Conservation (phyloP, 2,113 vertebrate species). For the Apistogramma diplotaenia region DNA sequence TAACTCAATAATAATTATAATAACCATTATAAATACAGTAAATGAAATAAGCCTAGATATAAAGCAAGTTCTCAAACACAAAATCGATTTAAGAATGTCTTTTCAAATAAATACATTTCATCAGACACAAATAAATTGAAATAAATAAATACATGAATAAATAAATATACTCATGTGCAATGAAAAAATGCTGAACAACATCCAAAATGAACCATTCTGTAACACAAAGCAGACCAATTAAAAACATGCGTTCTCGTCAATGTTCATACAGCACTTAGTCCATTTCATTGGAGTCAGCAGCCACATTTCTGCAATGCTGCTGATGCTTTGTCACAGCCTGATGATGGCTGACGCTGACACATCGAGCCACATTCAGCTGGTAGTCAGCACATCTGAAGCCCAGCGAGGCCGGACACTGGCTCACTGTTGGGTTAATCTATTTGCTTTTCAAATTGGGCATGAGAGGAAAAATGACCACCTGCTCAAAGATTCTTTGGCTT, state of each 20-base stretch:
- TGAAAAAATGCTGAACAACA: constrained; percentile 35
- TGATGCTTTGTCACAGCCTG: constrained; percentile 51
- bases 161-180: constrained; percentile 66
- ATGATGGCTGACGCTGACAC: constrained; percentile 13
- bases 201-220: constrained; percentile 1
- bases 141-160: constrained; percentile 64
- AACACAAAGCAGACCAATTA: constrained; percentile 35
- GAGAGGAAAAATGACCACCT: not conserved
- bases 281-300: not conserved
- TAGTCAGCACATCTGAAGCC: constrained; percentile 11
- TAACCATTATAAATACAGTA: not conserved
- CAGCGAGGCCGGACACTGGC: constrained; percentile 4
- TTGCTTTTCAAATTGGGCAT: not conserved
- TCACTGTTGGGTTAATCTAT: not conserved
- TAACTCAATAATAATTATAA: not conserved
- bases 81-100: constrained; percentile 12
- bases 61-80: constrained; percentile 26
- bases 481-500: not conserved
- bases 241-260: constrained; percentile 48
- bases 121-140: constrained; percentile 47
- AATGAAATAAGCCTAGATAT: constrained; percentile 19
- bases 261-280: not conserved
- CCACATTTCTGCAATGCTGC: constrained; percentile 1
- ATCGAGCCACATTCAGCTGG: not conserved
- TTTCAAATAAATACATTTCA: constrained; percentile 56